phyloP scores from a whole-genome alignment of 2,113 vertebrate species.

The Cathartes aura region DNA sequence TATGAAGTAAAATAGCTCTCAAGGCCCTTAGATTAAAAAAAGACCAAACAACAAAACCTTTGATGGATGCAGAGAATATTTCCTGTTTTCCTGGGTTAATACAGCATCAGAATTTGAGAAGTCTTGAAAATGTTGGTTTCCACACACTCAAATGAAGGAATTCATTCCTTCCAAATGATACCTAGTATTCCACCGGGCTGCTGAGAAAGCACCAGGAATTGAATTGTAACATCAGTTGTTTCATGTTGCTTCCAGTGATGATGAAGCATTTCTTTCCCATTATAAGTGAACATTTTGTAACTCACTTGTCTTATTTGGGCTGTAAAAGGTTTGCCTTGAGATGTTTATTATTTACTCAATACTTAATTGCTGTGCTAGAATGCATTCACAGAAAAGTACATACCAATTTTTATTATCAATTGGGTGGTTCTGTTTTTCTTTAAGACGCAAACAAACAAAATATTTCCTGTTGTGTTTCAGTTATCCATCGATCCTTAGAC shows the following conservation, averaged over 20 bases:
- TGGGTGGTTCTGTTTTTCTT: constrained; percentile 17
- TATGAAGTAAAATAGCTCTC: neutral
- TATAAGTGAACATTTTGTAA: neutral
- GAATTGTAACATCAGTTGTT: neutral
- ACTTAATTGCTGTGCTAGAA: neutral
- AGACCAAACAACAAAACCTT: neutral
- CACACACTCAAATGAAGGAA: neutral
- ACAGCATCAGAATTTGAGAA: neutral
- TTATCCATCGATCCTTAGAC: constrained; percentile 48
- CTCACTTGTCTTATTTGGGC: constrained; percentile 51
- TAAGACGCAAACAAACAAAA: constrained; percentile 18
- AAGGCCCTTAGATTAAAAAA: neutral
- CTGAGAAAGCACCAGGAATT: neutral
- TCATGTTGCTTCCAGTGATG: neutral
- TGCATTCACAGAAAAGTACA: neutral
- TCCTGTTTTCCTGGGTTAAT: neutral
- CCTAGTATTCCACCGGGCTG: neutral
- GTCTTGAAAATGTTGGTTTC: neutral
- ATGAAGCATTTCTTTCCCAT: neutral
- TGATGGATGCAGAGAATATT: neutral
- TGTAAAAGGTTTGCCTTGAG: constrained; percentile 57
- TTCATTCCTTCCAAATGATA: neutral
- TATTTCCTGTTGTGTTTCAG: constrained; percentile 44
- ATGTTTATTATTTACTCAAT: constrained; percentile 65
- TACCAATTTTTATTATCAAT: constrained; percentile 40